These are phyloP conservation scores for Magallana nippona DNA, from an alignment of 2,888 invertebrate genomes.

Conservation along the genomic window DNA sequence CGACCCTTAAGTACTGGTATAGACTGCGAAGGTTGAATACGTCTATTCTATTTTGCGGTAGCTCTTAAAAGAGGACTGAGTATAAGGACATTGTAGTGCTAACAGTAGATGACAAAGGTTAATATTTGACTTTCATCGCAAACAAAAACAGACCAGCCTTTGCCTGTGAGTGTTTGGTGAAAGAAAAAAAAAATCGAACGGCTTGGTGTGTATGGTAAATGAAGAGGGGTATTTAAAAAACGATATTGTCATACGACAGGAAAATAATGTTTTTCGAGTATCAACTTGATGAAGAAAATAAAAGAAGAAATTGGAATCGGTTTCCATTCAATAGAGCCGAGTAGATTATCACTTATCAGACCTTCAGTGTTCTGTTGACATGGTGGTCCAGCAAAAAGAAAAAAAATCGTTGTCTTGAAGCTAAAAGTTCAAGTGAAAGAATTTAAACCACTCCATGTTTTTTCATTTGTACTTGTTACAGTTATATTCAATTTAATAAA, in stretches of 20 bases:
- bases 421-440: too few relatives aligned
- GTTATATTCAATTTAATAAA: too few relatives aligned
- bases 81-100: constrained; percentile 8
- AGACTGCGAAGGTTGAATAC: not conserved
- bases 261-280: constrained; percentile 22
- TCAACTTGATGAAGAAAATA: constrained; percentile 5
- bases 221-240: not conserved
- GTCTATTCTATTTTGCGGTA: constrained; percentile 8
- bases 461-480: too few relatives aligned
- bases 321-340: not conserved
- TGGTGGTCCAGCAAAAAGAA: too few relatives aligned
- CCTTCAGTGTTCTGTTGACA: not conserved
- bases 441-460: too few relatives aligned
- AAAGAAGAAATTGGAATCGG: not conserved
- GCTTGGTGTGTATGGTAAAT: not conserved
- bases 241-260: not conserved
- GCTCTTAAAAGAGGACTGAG: constrained; percentile 5
- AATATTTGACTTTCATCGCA: constrained; percentile 26
- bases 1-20: not conserved
- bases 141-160: constrained; percentile 16
- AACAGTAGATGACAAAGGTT: constrained; percentile 13
- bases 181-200: not conserved
- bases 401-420: too few relatives aligned
- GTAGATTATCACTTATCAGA: not conserved
- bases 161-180: not conserved